Conservation (phyloP, 1,140 invertebrate species). For the Octopus bimaculoides region DNA sequence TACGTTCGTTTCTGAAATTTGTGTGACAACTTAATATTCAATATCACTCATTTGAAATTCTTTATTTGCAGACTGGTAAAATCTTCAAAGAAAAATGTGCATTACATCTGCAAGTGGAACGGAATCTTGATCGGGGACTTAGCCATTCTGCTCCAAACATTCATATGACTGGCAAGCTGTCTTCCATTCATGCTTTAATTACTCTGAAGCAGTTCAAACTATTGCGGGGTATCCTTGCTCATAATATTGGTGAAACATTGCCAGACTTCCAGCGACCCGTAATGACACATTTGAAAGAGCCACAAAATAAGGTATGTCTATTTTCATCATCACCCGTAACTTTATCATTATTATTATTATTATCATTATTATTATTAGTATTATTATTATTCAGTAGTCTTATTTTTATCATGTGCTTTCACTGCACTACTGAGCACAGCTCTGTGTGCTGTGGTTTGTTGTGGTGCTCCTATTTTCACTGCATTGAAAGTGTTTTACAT, state of each 20-base stretch:
- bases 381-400: too few species aligned
- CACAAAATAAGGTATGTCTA: constrained; percentile 47
- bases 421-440: too few species aligned
- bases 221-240: constrained; percentile 80
- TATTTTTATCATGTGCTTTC: too few species aligned
- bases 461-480: too few species aligned
- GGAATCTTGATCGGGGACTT: constrained; percentile 75
- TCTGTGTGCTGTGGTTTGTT: too few species aligned
- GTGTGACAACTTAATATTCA: too few species aligned
- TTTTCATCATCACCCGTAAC: constrained; percentile 7
- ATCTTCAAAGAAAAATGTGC: constrained; percentile 78
- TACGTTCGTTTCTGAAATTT: too few species aligned
- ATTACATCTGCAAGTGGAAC: constrained; percentile 75
- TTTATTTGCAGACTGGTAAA: constrained; percentile 35
- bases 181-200: constrained; percentile 79
- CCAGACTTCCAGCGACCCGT: constrained; percentile 63
- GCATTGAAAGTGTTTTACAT: too few species aligned
- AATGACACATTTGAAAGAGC: constrained; percentile 53
- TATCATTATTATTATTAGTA: too few species aligned
- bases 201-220: constrained; percentile 84
- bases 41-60: too few species aligned
- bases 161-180: constrained; percentile 79
- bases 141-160: constrained; percentile 79
- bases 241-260: constrained; percentile 89
- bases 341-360: too few species aligned